Evolutionary conservation across 2,888 invertebrate genomes (phyloP).

Genomic region (Steinernema carpocapsae): DNA sequence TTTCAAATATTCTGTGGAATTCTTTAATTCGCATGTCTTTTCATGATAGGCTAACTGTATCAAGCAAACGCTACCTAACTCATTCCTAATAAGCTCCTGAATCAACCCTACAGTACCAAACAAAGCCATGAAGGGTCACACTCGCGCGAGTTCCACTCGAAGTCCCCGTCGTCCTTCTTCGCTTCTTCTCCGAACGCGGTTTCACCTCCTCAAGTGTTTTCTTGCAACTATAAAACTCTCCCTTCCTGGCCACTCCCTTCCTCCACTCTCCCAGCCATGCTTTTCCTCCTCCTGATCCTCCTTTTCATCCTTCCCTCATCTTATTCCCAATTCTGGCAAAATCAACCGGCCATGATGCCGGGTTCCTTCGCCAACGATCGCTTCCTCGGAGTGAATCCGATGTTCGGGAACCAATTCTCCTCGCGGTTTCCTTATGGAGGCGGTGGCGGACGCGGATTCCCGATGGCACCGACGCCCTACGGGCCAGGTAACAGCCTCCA

Average conservation of each 20-base stretch:
- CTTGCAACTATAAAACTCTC: background rate
- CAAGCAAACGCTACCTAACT: too few species aligned
- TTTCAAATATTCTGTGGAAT: too few species aligned
- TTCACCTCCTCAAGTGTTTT: slow-evolving; percentile 10
- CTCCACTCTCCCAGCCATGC: background rate
- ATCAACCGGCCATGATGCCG: background rate
- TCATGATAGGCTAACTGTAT: too few species aligned
- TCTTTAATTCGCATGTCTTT: too few species aligned
- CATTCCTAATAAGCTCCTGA: too few species aligned
- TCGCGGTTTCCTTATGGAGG: slow-evolving; percentile 6
- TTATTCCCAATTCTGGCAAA: background rate
- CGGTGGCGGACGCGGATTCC: background rate
- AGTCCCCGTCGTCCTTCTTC: background rate
- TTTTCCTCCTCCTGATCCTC: background rate
- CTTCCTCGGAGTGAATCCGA: background rate
- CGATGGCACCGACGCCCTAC: background rate
- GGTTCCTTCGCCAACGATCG: background rate
- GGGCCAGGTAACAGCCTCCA: slow-evolving; percentile 8
- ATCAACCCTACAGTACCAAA: background rate
- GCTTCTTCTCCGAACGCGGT: background rate
- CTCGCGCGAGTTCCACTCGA: background rate
- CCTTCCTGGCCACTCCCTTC: background rate
- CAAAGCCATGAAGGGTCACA: slow-evolving; percentile 24
- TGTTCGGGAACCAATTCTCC: background rate
- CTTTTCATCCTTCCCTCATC: background rate